These are phyloP conservation scores for Genyomyrus donnyi DNA, from an alignment of 2,113 vertebrate genomes.

Conservation along the genomic window DNA sequence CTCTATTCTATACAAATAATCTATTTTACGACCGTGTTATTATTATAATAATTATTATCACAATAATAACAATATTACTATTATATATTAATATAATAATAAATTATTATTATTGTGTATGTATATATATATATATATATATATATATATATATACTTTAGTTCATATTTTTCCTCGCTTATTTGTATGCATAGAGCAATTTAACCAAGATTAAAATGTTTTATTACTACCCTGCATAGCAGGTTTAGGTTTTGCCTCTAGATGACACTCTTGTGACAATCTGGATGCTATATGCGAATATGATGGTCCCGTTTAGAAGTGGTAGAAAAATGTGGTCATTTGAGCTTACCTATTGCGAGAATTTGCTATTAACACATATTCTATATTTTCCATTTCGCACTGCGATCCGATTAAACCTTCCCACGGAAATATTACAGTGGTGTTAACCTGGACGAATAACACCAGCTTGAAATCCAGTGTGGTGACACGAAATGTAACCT, in stretches of 20 bases:
- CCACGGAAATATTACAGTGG: conserved; percentile 46
- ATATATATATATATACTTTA: too few species aligned
- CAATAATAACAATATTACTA: not conserved
- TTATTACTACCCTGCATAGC: not conserved
- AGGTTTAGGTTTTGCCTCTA: not conserved
- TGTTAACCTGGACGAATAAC: conserved; percentile 87
- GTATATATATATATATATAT: not conserved
- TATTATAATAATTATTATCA: not conserved
- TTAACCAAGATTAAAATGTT: not conserved
- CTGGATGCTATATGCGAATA: not conserved
- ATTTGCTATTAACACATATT: not conserved
- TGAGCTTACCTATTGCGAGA: not conserved
- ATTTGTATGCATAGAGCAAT: not conserved
- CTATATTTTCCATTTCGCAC: not conserved
- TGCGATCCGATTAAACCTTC: not conserved
- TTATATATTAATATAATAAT: not conserved
- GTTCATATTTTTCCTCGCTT: not conserved
- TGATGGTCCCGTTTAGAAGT: not conserved
- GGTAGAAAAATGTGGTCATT: not conserved
- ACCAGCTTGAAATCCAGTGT: conserved; percentile 74
- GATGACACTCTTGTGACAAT: not conserved
- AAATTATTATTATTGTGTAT: not conserved
- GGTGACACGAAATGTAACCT: conserved; percentile 91
- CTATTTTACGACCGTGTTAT: not conserved
- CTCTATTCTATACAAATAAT: not conserved